phyloP scores from a whole-genome alignment of 1,140 invertebrate genomes.

The Protaetia brevitarsis region DNA sequence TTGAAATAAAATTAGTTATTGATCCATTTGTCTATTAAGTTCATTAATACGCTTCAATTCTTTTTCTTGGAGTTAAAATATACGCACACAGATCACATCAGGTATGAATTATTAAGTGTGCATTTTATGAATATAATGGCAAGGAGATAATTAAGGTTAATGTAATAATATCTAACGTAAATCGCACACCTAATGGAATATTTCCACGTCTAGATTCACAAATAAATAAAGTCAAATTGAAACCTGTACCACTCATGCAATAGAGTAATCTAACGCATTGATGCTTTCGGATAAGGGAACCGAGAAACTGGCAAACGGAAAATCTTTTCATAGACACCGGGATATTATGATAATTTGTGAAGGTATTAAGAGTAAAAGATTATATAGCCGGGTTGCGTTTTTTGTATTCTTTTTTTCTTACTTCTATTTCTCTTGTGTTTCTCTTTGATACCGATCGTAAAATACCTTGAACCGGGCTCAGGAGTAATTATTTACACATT shows the following conservation, averaged over 20 bases:
- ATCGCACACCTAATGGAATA: too few relatives aligned
- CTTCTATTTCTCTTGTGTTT: background rate
- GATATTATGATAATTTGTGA: slow-evolving; percentile 42
- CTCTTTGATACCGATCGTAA: slow-evolving; percentile 41
- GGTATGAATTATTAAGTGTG: too few relatives aligned
- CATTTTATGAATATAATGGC: too few relatives aligned
- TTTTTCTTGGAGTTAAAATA: too few relatives aligned
- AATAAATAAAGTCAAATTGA: background rate
- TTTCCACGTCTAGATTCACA: too few relatives aligned
- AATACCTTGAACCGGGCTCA: slow-evolving; percentile 37
- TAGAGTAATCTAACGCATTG: slow-evolving; percentile 38
- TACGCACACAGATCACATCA: too few relatives aligned
- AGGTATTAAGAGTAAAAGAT: slow-evolving; percentile 35
- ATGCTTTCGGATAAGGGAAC: slow-evolving; percentile 28
- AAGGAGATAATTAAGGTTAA: too few relatives aligned
- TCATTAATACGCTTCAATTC: too few relatives aligned
- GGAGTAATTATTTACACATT: slow-evolving; percentile 47
- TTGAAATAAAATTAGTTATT: too few relatives aligned
- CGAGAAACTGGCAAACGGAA: background rate
- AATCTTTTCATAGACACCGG: slow-evolving; percentile 1
- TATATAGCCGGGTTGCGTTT: slow-evolving; percentile 24
- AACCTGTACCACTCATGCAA: slow-evolving; percentile 31
- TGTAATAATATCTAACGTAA: too few relatives aligned
- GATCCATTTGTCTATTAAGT: too few relatives aligned
- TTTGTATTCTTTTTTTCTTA: too few relatives aligned